These are phyloP conservation scores for Okapia johnstoni DNA, from an alignment of 2,113 vertebrate species.

Conservation along the genomic window DNA sequence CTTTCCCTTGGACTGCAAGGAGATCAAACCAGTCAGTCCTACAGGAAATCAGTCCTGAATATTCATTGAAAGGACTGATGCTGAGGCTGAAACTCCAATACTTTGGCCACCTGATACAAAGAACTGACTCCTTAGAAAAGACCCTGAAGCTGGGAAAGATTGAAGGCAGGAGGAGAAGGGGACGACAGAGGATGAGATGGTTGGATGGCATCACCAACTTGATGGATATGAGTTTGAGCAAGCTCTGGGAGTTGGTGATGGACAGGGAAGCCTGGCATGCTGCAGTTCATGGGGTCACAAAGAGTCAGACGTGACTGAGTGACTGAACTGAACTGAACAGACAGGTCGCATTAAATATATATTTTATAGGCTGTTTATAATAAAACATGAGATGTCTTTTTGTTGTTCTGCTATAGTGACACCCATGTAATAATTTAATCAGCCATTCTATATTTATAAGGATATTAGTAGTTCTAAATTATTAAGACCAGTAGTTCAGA, in stretches of 20 bases:
- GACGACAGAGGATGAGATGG: not conserved
- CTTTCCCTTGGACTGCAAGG: not conserved
- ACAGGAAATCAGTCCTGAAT: not conserved
- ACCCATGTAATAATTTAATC: not conserved
- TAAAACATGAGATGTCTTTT: not conserved
- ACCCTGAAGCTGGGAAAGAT: not conserved
- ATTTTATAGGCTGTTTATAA: not conserved
- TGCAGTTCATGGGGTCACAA: not conserved
- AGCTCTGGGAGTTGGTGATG: not conserved
- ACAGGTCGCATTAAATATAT: not conserved
- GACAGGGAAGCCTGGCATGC: not conserved
- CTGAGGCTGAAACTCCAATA: not conserved
- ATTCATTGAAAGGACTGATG: not conserved
- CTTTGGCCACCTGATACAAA: not conserved
- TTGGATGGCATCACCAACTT: not conserved
- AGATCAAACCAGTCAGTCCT: not conserved
- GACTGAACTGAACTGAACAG: not conserved
- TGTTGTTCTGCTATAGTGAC: not conserved
- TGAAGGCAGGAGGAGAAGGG: not conserved
- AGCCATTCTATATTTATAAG: not conserved
- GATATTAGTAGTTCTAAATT: not conserved
- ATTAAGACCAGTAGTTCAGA: not conserved
- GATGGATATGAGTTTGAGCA: not conserved
- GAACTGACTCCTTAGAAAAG: not conserved
- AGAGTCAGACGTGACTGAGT: accelerated